Evolutionary conservation across 2,797 vertebrate genomes (phyloP).

Genomic region (Nyctalus aviator): DNA sequence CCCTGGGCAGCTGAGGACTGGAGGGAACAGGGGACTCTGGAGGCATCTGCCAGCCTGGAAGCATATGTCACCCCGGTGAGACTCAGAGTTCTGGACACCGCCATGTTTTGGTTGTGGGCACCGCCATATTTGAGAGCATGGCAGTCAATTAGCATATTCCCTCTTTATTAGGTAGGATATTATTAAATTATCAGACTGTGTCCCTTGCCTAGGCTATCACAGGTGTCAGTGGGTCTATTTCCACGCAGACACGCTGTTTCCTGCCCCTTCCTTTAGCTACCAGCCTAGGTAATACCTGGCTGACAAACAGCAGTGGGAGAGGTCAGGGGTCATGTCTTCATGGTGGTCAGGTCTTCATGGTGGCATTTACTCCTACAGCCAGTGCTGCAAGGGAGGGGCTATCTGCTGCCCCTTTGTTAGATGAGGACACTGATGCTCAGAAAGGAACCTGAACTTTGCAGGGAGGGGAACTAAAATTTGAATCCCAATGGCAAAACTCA

Average conservation of each 20-base stretch:
- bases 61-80: too few species aligned
- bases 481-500: background rate
- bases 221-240: accelerated
- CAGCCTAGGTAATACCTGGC: accelerated
- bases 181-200: background rate
- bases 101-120: too few species aligned
- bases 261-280: accelerated
- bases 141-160: too few species aligned
- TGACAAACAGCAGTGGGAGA: accelerated
- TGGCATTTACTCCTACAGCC: background rate
- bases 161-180: too few species aligned
- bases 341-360: accelerated
- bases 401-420: background rate
- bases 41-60: too few species aligned
- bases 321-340: accelerated
- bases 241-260: background rate
- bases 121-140: too few species aligned
- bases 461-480: too few species aligned
- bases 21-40: too few species aligned
- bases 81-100: too few species aligned
- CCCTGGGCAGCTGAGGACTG: too few species aligned
- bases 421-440: background rate
- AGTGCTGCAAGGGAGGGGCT: background rate
- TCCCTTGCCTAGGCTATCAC: background rate
- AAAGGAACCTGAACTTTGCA: background rate